Conservation (phyloP, 2,888 invertebrate genomes). For the Hemistola chrysoprasaria region DNA sequence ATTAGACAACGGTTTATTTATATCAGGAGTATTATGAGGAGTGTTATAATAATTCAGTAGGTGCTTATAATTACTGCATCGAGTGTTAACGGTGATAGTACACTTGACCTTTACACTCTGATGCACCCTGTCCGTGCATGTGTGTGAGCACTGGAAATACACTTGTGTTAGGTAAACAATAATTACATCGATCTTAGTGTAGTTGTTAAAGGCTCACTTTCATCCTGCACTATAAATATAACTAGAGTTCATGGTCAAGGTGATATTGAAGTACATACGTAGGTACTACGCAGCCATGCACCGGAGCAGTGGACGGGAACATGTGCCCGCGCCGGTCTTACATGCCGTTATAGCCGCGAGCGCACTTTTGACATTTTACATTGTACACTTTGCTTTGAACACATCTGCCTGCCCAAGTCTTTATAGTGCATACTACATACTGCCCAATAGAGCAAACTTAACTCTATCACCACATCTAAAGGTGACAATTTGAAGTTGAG, state of each 20-base stretch:
- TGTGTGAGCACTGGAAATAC: no score
- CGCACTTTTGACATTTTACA: constrained; percentile 31
- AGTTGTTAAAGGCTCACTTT: not conserved
- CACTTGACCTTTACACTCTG: constrained; percentile 1
- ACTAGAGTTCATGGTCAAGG: constrained; percentile 19
- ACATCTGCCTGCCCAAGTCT: constrained; percentile 26
- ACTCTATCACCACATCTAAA: not conserved
- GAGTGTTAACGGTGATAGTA: constrained; percentile 14
- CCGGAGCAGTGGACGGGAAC: constrained; percentile 23
- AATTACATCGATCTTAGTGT: constrained; percentile 3
- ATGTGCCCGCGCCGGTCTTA: no score
- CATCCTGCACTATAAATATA: constrained; percentile 27
- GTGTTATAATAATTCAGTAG: constrained; percentile 7
- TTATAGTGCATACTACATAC: not conserved
- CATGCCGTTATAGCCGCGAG: constrained; percentile 25
- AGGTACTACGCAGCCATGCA: constrained; percentile 10
- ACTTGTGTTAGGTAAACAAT: no score
- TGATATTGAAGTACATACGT: constrained; percentile 8
- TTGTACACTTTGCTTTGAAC: no score
- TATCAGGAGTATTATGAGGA: not conserved
- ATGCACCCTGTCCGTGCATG: no score
- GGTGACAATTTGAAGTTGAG: not conserved
- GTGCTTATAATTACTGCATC: constrained; percentile 6
- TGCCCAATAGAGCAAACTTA: not conserved
- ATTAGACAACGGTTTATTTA: constrained; percentile 1